Conservation (phyloP, 2,888 invertebrate genomes). For the Pachycephus smyrnensis region DNA sequence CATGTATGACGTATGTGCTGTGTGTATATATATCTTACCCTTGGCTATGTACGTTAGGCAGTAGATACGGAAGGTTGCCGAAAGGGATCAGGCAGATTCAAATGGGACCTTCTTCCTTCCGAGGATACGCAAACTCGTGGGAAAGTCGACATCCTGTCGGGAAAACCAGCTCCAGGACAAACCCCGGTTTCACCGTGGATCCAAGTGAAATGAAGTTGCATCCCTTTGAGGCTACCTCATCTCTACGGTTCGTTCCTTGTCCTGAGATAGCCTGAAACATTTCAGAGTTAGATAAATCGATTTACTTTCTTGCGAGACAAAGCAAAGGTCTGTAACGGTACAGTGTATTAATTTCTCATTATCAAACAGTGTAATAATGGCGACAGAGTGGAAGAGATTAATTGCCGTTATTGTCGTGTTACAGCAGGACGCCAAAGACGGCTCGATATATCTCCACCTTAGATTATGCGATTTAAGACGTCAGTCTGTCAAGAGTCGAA, state of each 20-base stretch:
- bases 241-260: background rate
- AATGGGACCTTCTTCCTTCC: conserved; percentile 41
- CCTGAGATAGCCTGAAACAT: background rate
- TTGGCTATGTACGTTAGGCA: background rate
- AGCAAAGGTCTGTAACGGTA: background rate
- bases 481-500: background rate
- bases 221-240: background rate
- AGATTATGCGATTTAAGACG: background rate
- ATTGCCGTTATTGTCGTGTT: background rate
- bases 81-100: conserved; percentile 45
- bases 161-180: conserved; percentile 22
- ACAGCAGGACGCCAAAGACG: background rate
- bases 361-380: background rate
- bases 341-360: background rate
- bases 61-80: background rate
- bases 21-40: background rate
- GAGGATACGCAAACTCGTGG: conserved; percentile 45
- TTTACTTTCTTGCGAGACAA: background rate
- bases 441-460: background rate
- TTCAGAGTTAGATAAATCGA: background rate
- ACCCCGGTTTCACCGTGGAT: conserved; percentile 19
- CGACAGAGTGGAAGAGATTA: background rate
- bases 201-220: background rate
- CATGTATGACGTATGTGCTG: background rate
- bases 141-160: conserved; percentile 41